A percentile compares a stretch with the other conserved stretches of the same genome.
phyloP scores from a whole-genome alignment of 2,888 invertebrate genomes.

The Eulithis testata region DNA sequence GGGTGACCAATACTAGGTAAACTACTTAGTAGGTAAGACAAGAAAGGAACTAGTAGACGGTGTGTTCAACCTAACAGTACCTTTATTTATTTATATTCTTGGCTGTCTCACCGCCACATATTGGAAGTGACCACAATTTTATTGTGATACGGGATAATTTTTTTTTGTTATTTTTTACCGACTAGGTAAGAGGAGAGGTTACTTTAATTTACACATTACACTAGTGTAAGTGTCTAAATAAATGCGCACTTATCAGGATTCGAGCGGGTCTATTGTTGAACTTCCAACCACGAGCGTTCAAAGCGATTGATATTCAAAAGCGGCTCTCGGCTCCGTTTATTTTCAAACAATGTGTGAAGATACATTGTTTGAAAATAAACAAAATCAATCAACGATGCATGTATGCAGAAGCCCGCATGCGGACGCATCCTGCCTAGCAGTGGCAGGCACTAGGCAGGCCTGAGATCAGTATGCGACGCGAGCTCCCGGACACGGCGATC shows the following conservation, averaged over 20 bases:
- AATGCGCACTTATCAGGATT: slow-evolving; percentile 17
- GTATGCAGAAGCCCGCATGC: slow-evolving; percentile 62
- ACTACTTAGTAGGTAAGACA: too few species aligned
- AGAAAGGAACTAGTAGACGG: too few species aligned
- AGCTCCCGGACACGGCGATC: slow-evolving; percentile 69
- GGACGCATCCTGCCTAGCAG: slow-evolving; percentile 62
- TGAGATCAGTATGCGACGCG: slow-evolving; percentile 69
- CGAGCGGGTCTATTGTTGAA: slow-evolving; percentile 30
- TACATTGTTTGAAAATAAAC: slow-evolving; percentile 58
- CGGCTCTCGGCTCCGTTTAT: slow-evolving; percentile 52
- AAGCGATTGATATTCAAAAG: slow-evolving; percentile 54
- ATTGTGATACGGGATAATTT: slow-evolving; percentile 10
- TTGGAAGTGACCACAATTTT: slow-evolving; percentile 14
- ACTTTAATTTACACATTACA: too few species aligned
- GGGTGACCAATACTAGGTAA: too few species aligned
- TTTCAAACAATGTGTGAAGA: slow-evolving; percentile 55
- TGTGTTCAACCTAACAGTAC: too few species aligned
- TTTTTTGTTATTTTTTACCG: slow-evolving; percentile 2
- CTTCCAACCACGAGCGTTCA: slow-evolving; percentile 26
- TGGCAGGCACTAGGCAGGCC: slow-evolving; percentile 21
- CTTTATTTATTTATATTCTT: too few species aligned
- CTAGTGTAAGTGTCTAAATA: slow-evolving; percentile 3
- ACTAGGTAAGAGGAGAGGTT: too few species aligned
- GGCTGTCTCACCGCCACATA: too few species aligned
- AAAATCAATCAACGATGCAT: slow-evolving; percentile 54